Evolutionary conservation across 2,888 invertebrate genomes (phyloP), one percentile per base, ranked within the genome.

Genomic region (Agrochola lota): DNA sequence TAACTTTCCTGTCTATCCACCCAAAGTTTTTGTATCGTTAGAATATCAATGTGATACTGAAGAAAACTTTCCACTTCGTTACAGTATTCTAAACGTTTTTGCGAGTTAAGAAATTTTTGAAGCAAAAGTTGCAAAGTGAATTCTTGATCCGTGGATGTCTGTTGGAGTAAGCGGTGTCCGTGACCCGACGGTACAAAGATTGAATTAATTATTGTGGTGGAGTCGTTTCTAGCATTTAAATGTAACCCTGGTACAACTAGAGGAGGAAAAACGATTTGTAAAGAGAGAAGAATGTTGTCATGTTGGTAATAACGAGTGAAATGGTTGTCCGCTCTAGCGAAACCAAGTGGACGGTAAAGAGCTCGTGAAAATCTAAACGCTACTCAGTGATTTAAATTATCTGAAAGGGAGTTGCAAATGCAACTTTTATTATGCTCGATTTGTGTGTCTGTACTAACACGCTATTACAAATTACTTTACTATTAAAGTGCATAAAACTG

Each of bases 21-120:
- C 78, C 71, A 74, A 87, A 88, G 85, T 89, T 87, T 74, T 80
- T 81, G 83, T 89, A 88, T 88, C 86, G 85, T 86, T 78, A 80
- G 89, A 88, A 88, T 89, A 88, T 88, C 89, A 88, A 88, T 88
- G 87, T 77, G 89, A 78, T 79, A 78, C 82, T 71, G 74, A 74
- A 60, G 55, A 62, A 70, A 87, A 87, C 78, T 89, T 87, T 68
- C 30, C 74, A 76, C 81, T 80, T 86, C 80, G 85, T 83, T 88
- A 83, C 83, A 71, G 80, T 80, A 83, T 86, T 87, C 78, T 87
- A 88, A 89, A 85, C 88, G 86, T 85, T 88, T 87, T 88, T 83
- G 79, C 40, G 75, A 86, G 85, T 81, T 82, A 78, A 80, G 79
- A 71, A 87, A 87, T 85, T 88, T 78, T 40, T 68, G 71, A 74